These are phyloP conservation scores for Bungarus multicinctus DNA, from an alignment of 2,113 vertebrate genomes.

Conservation along the genomic window DNA sequence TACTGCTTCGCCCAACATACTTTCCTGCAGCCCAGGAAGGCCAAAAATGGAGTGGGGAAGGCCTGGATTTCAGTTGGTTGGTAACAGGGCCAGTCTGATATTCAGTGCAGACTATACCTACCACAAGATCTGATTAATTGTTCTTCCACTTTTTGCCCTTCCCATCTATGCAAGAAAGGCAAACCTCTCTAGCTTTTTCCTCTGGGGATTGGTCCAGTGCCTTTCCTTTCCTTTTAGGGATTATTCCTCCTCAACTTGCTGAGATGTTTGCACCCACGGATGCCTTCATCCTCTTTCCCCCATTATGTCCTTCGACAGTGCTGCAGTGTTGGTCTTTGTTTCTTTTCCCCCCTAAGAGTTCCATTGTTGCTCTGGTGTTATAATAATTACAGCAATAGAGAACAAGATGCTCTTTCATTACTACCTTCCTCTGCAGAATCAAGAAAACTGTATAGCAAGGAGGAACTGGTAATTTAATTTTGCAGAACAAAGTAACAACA, in stretches of 20 bases:
- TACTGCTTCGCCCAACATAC: no score
- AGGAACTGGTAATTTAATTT: neutral
- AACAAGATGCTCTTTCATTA: neutral
- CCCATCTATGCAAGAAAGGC: neutral
- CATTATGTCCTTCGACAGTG: neutral
- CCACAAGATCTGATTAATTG: neutral
- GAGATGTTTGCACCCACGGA: neutral
- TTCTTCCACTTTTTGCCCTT: neutral
- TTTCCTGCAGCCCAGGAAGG: no score
- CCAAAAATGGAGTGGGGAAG: no score
- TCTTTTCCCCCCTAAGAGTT: neutral
- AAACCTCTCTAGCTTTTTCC: neutral
- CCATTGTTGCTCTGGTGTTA: neutral
- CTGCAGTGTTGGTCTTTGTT: neutral
- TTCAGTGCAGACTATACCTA: neutral
- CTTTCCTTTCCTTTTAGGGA: neutral
- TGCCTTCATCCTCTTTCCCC: neutral
- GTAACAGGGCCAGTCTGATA: neutral
- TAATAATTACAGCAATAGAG: neutral
- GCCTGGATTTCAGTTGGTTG: neutral
- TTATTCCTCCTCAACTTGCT: neutral
- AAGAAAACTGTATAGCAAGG: neutral
- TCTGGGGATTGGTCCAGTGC: neutral
- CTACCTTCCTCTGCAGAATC: neutral
- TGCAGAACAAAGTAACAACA: neutral